Evolutionary conservation across 2,113 vertebrate genomes (phyloP).

Genomic region (Origma solitaria): DNA sequence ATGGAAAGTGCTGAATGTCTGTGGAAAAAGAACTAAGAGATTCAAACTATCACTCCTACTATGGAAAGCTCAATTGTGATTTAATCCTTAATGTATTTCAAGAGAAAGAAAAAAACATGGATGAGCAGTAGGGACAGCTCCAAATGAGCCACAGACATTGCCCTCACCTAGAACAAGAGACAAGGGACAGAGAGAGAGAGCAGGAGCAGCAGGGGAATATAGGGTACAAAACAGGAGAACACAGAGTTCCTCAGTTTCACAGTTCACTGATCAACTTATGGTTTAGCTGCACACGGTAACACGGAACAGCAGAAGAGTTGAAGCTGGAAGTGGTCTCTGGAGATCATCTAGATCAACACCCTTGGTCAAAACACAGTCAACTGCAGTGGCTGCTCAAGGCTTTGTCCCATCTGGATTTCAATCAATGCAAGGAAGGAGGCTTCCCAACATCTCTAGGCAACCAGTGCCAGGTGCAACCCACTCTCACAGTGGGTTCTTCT

Average conservation of each 20-base stretch:
- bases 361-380: background rate
- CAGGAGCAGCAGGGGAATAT: background rate
- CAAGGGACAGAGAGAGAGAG: background rate
- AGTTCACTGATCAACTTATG: background rate
- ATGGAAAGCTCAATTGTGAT: background rate
- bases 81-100: background rate
- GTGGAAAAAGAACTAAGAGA: background rate
- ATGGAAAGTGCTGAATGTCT: background rate
- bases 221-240: background rate
- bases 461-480: background rate
- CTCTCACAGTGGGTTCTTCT: background rate
- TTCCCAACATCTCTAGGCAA: background rate
- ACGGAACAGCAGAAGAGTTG: background rate
- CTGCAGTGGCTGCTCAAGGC: background rate
- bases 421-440: background rate
- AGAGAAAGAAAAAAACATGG: background rate
- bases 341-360: background rate
- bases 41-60: background rate
- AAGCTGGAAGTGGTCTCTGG: background rate
- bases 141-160: background rate
- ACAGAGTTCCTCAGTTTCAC: background rate
- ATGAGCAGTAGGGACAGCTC: background rate
- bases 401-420: background rate
- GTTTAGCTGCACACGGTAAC: background rate
- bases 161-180: background rate